Percentiles rank a stretch among this genome's conserved stretches.
phyloP scores from a whole-genome alignment of 1,140 invertebrate species.

The Eupristina koningsbergeri region DNA sequence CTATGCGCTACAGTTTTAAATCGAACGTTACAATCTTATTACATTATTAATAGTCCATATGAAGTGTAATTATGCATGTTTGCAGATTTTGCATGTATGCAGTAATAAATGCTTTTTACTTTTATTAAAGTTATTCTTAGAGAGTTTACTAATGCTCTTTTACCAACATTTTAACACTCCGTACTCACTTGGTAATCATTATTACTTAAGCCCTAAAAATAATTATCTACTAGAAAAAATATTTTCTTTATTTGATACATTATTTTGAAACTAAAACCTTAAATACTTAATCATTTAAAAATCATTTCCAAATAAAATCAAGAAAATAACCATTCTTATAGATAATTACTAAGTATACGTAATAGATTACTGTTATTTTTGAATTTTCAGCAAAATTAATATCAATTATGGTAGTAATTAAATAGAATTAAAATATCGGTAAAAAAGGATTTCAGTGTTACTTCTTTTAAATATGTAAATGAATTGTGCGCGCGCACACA shows the following conservation, averaged over 20 bases:
- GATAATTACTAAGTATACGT: neutral
- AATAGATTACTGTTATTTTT: neutral
- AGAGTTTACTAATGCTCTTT: conserved; percentile 1
- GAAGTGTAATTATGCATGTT: conserved; percentile 53
- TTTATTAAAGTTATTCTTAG: conserved; percentile 25
- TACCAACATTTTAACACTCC: conserved; percentile 13
- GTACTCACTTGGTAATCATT: conserved; percentile 19
- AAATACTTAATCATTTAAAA: conserved; percentile 18
- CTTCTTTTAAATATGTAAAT: conserved; percentile 43
- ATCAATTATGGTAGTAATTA: conserved; percentile 11
- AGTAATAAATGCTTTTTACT: conserved; percentile 42
- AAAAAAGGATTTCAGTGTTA: conserved; percentile 15
- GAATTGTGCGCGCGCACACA: conserved; percentile 44
- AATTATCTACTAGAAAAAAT: conserved; percentile 38
- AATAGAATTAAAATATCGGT: conserved; percentile 13
- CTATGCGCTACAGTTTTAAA: conserved; percentile 57
- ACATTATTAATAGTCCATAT: conserved; percentile 58
- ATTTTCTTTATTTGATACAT: conserved; percentile 18
- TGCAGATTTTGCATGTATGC: conserved; percentile 37
- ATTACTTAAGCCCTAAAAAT: conserved; percentile 8
- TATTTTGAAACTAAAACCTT: conserved; percentile 29
- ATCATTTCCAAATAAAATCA: neutral
- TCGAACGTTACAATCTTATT: conserved; percentile 65
- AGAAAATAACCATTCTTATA: conserved; percentile 33
- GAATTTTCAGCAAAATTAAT: conserved; percentile 8